These are phyloP conservation scores for Tangara arthus DNA, from an alignment of 2,797 vertebrate species.

Conservation along the genomic window DNA sequence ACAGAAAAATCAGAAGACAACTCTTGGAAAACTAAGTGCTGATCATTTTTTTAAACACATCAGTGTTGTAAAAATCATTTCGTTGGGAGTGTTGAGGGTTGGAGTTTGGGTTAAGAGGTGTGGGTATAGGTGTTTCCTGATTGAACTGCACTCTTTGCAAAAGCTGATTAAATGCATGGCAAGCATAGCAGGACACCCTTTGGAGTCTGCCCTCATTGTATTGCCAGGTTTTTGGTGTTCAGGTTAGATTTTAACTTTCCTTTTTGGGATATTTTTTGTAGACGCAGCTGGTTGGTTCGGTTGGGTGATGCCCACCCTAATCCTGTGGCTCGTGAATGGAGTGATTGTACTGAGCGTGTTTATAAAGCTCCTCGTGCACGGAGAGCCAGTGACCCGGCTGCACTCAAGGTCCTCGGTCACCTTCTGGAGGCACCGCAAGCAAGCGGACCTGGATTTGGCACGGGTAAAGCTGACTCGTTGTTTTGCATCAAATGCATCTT, in stretches of 20 bases:
- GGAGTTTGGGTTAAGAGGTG: neutral
- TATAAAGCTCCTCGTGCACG: constrained; percentile 90
- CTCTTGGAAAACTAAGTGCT: neutral
- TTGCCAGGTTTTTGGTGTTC: neutral
- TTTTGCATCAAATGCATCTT: neutral
- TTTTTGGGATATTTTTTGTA: neutral
- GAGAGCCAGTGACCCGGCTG: constrained; percentile 91
- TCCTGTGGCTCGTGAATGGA: constrained; percentile 92
- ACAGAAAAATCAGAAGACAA: neutral
- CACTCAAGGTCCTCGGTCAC: constrained; percentile 92
- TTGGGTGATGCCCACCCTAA: constrained; percentile 93
- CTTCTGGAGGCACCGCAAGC: constrained; percentile 97
- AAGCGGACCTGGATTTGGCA: constrained; percentile 91
- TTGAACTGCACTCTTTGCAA: neutral
- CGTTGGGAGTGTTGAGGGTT: neutral
- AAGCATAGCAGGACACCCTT: neutral
- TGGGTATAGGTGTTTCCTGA: neutral
- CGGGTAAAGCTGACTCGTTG: constrained; percentile 73
- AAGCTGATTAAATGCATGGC: neutral
- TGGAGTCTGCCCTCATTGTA: accelerated
- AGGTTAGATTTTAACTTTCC: neutral
- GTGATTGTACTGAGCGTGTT: constrained; percentile 94
- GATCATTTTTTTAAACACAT: neutral
- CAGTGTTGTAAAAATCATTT: neutral
- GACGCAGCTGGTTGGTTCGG: constrained; percentile 85